A percentile compares a stretch with the other conserved stretches of the same genome.
Conservation (phyloP, 2,888 invertebrate genomes). For the Drosophila sordidula region DNA sequence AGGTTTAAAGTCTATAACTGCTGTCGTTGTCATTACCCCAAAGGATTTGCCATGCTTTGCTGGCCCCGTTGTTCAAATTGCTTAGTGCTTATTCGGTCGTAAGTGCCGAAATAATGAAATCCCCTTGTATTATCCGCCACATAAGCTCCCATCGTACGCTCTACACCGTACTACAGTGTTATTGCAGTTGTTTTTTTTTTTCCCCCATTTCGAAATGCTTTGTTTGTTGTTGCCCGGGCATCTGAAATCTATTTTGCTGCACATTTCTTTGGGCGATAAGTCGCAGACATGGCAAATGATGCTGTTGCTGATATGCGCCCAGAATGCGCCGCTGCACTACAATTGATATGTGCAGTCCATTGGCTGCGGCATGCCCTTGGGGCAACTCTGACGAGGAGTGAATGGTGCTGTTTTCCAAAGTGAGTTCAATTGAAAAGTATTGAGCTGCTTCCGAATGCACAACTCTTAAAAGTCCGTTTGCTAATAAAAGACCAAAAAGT, state of each 20-base stretch:
- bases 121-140: constrained; percentile 78
- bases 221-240: constrained; percentile 8
- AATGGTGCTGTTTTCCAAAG: not conserved
- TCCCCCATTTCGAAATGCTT: constrained; percentile 20
- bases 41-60: constrained; percentile 66
- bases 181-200: constrained; percentile 22
- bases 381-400: not conserved
- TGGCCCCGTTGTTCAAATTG: constrained; percentile 69
- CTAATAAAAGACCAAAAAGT: too few relatives aligned
- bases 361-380: constrained; percentile 13
- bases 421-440: not conserved
- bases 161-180: constrained; percentile 10
- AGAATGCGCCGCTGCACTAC: constrained; percentile 50
- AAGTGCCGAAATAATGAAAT: constrained; percentile 81
- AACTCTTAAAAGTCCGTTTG: not conserved
- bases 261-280: constrained; percentile 81
- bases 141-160: constrained; percentile 66
- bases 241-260: constrained; percentile 71
- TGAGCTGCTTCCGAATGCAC: not conserved
- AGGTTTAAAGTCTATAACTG: constrained; percentile 77
- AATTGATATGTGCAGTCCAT: constrained; percentile 53
- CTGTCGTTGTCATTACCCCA: constrained; percentile 68
- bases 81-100: constrained; percentile 77
- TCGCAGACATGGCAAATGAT: constrained; percentile 81
- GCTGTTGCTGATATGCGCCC: constrained; percentile 59